Percentiles rank a stretch among this genome's conserved stretches.
Evolutionary conservation across 2,797 vertebrate genomes (phyloP).

Genomic region (Huso huso): DNA sequence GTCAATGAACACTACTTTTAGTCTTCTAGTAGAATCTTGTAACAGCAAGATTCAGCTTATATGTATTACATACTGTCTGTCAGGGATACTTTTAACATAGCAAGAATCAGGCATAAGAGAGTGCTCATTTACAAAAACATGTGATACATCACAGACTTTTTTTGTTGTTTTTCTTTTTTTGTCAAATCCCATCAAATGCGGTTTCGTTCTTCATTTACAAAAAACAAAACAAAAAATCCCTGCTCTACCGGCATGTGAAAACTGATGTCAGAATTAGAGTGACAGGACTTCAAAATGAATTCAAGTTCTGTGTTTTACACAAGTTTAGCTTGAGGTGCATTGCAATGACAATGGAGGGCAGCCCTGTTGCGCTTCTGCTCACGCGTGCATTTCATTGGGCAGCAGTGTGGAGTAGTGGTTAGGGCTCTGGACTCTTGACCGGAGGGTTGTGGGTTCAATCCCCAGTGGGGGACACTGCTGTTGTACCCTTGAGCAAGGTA

Average conservation of each 20-base stretch:
- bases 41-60: too few species aligned
- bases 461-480: too few species aligned
- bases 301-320: background rate
- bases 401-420: too few species aligned
- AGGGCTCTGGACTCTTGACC: too few species aligned
- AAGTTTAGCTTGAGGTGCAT: background rate
- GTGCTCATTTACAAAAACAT: background rate
- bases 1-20: too few species aligned
- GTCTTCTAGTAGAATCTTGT: too few species aligned
- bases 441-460: too few species aligned
- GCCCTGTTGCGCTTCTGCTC: conserved; percentile 4
- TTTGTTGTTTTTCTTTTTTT: too few species aligned
- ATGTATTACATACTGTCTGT: too few species aligned
- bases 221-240: background rate
- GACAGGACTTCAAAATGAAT: background rate
- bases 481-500: too few species aligned
- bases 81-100: too few species aligned
- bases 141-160: too few species aligned
- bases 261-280: background rate
- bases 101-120: background rate
- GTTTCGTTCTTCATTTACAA: background rate
- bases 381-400: conserved; percentile 9
- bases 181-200: background rate
- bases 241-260: background rate
- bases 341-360: conserved; percentile 15